Evolutionary conservation across 2,888 invertebrate genomes (phyloP), one percentile per base, ranked within the genome.

Genomic region (Protodeltote pygarga): DNA sequence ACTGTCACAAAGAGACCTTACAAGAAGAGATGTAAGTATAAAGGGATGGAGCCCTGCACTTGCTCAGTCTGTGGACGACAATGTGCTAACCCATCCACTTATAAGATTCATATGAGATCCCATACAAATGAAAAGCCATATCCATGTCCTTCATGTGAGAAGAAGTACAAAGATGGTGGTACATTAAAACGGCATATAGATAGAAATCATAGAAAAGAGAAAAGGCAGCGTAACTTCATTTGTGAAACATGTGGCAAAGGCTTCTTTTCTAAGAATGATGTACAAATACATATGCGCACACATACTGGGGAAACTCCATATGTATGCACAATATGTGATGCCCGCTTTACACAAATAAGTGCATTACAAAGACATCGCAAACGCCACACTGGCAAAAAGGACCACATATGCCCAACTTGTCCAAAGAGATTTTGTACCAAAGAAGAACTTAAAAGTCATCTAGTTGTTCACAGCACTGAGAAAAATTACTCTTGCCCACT

Each of bases 221-320:
- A 58, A n/a, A 69, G 87, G 37, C 71, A 75, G 27, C 74, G 82
- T 1, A 77, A 82, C 9, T 86, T 81, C 32, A 80, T 83, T 6
- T 91, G 91, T 66, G 90, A 89, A 49, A 75, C 71, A 17, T 91
- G 91, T 65, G 89, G 89, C 0, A 90, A 89, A 72, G 75, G 79
- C 0, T 90, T 90, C 44, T 85, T 66, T 44, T 76, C 83, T 3
- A 85, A 85, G 59, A 70, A 57, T 50, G 81, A 85, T 65, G 75
- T 89, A 0, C 75, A 75, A 14, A 73, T 80, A 9, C 91, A 92
- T 33, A 80, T 84, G 76, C 68, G 89, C 4, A 81, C 76, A 3
- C 91, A 91, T 34, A 89, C 90, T 1, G 83, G 85, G 1, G 90
- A 91, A 49, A 89, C 86, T 5, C 91, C 91, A 1, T 89, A 85